phyloP scores from a whole-genome alignment of 2,888 invertebrate genomes.

The Acanthosepion lycidas region DNA sequence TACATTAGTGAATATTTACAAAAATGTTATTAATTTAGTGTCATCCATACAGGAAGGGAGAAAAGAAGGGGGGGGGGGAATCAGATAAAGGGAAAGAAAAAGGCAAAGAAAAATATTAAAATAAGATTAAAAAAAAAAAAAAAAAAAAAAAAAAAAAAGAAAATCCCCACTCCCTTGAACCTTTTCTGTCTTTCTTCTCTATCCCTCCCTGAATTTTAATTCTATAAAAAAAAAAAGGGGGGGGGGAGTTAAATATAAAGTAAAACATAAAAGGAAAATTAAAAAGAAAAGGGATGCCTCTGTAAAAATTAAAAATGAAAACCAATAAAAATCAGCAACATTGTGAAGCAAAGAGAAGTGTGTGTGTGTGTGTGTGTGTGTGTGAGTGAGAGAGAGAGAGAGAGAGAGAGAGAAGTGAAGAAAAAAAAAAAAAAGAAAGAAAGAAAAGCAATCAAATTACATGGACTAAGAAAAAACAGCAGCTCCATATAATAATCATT shows the following conservation, averaged over 20 bases:
- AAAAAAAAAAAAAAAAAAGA: not conserved
- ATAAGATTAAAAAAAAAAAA: not conserved
- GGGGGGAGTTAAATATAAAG: too few relatives aligned
- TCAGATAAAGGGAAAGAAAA: not conserved
- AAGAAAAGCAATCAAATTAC: not conserved
- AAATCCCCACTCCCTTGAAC: not conserved
- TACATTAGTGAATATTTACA: conserved; percentile 33
- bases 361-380: too few relatives aligned
- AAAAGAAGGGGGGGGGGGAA: not conserved
- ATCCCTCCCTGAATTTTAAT: not conserved
- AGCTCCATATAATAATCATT: not conserved
- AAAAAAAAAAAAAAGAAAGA: not conserved
- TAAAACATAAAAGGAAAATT: too few relatives aligned
- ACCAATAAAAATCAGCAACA: not conserved
- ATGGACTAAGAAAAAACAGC: not conserved
- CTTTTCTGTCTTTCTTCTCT: not conserved
- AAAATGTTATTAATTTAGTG: conserved; percentile 33
- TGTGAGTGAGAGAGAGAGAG: not conserved
- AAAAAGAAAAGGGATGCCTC: too few relatives aligned
- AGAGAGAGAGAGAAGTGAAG: not conserved
- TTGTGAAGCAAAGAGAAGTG: not conserved
- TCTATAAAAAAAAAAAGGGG: not conserved
- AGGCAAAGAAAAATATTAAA: not conserved
- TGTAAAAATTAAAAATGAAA: too few relatives aligned
- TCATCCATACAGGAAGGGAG: not conserved